Conservation (phyloP, 1,140 invertebrate genomes). For the Thaumetopoea pityocampa region DNA sequence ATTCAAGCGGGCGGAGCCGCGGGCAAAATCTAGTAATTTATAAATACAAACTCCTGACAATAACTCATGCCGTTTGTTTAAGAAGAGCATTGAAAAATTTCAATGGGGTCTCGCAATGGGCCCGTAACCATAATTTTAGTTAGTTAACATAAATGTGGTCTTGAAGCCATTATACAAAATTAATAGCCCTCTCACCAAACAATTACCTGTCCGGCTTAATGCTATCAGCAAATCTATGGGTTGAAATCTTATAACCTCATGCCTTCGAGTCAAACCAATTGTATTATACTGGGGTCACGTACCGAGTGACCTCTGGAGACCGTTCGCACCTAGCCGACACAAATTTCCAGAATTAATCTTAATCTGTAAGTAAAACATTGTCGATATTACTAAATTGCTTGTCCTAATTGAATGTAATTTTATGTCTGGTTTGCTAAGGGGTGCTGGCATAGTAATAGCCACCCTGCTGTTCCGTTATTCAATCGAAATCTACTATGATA, state of each 20-base stretch:
- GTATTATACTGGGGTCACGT: slow-evolving; percentile 18
- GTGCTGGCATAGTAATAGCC: no score
- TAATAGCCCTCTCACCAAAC: slow-evolving; percentile 60
- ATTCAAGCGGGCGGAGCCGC: slow-evolving; percentile 2
- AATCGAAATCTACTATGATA: no score
- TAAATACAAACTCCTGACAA: slow-evolving; percentile 16
- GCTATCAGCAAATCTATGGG: slow-evolving; percentile 62
- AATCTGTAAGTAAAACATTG: no score
- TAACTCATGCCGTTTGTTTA: slow-evolving; percentile 23
- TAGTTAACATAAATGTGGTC: slow-evolving; percentile 51
- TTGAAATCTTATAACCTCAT: slow-evolving; percentile 69
- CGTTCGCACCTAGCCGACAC: slow-evolving; percentile 34
- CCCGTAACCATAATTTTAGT: slow-evolving; percentile 49
- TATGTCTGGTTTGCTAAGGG: no score
- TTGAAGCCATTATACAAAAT: slow-evolving; percentile 57
- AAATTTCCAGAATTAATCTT: no score
- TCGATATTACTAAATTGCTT: no score
- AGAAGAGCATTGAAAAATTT: slow-evolving; percentile 30
- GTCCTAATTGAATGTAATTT: no score
- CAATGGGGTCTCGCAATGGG: slow-evolving; percentile 36
- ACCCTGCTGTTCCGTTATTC: no score
- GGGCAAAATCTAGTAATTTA: slow-evolving; percentile 4
- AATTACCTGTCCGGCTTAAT: slow-evolving; percentile 62
- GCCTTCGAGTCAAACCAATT: slow-evolving; percentile 54
- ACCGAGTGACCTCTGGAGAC: slow-evolving; percentile 27